Evolutionary conservation across 2,888 invertebrate species (phyloP), one percentile per base, ranked within the genome.

Genomic region (Mesodorylaimus sp.): DNA sequence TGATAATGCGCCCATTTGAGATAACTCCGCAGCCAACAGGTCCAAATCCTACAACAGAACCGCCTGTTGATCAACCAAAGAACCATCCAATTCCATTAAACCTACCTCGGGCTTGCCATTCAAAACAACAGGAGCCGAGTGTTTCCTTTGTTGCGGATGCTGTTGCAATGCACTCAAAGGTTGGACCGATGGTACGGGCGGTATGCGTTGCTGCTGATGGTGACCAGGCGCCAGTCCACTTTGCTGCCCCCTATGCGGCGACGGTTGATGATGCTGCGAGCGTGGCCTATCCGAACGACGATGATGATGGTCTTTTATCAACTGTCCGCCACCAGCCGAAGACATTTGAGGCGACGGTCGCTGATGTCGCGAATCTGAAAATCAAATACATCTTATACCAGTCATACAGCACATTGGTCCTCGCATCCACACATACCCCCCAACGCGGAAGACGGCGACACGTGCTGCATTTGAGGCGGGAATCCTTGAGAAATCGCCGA

Each of bases 11-110:
- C 64, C 88, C 67, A 93, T 76, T 73, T 89, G 85, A 73, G 85
- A 89, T 67, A 93, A 77, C 72, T 95, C 89, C 65, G 86, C 87
- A 56, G 91, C 93, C 69, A 95, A 73, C 68, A 83, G 83, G 74
- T 95, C 93, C 75, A 95, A 78, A 73, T 93, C 91, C 87, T 91
- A 50, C n/a, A 16, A 3, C 29, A 16, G 39, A 16, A 3, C 28
- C 19, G n/a, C 2, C 13, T 24, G 29, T n/a, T 13, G 10, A 7
- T 41, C 10, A 41, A 10, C 10, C 19, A 23, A 13, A 41, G 42
- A n/a, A 32, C 16, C 10, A 32, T 13, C 32, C 10, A 13, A 32
- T 10, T 32, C 10, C 10, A 32, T 32, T 10, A 32, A 32, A 16
- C 32, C n/a, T n/a, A n/a, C n/a, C 21, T 39, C 41, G 10, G 41